These are phyloP conservation scores for Chloroceryle inda DNA, from an alignment of 2,797 vertebrate species.

Conservation along the genomic window DNA sequence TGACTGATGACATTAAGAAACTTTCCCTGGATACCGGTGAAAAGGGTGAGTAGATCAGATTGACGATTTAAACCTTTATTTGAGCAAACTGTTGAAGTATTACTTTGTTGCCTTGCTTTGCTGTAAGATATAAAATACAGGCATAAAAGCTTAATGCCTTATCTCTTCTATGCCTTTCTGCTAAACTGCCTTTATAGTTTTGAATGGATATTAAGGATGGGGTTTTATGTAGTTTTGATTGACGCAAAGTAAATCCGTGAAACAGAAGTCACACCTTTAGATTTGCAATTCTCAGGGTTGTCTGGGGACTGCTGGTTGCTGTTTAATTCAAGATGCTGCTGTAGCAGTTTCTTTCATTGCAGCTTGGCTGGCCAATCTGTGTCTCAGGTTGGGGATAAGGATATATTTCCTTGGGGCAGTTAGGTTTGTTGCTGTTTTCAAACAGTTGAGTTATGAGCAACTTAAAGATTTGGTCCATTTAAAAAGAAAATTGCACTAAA, in stretches of 20 bases:
- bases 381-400: constrained; percentile 35
- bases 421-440: constrained; percentile 58
- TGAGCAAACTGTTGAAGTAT: not conserved
- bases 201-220: constrained; percentile 35
- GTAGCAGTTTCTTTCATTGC: constrained; percentile 6
- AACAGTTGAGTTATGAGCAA: constrained; percentile 54
- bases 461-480: constrained; percentile 70
- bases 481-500: constrained; percentile 69
- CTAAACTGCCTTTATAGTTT: constrained; percentile 18
- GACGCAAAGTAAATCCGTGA: constrained; percentile 6
- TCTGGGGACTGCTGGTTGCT: constrained; percentile 16
- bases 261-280: constrained; percentile 43
- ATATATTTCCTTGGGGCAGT: constrained; percentile 54
- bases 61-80: not conserved
- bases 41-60: constrained; percentile 76
- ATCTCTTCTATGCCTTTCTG: not conserved
- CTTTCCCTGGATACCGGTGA: constrained; percentile 59
- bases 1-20: constrained; percentile 63
- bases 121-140: not conserved
- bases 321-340: constrained; percentile 50
- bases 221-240: constrained; percentile 30
- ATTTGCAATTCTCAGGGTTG: not conserved
- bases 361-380: not conserved
- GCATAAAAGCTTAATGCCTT: constrained; percentile 42
- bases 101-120: constrained; percentile 12